phyloP scores from a whole-genome alignment of 1,140 invertebrate genomes.

The Drosophila ironensis region DNA sequence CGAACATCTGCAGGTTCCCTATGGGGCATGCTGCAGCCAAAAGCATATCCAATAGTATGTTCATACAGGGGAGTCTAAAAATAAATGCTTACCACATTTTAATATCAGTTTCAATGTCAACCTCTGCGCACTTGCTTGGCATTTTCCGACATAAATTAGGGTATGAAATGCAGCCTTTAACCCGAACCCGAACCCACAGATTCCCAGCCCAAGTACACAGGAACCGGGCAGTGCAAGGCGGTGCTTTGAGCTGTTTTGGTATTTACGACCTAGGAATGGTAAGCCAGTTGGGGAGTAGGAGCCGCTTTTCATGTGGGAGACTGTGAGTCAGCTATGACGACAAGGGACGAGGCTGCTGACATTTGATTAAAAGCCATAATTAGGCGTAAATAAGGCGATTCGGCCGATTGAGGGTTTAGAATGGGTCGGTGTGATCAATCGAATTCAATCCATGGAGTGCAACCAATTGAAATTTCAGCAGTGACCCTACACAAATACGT shows the following conservation, averaged over 20 bases:
- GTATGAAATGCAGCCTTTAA: constrained; percentile 7
- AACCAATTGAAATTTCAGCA: constrained; percentile 8
- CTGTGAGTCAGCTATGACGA: constrained; percentile 20
- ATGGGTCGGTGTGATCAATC: neutral
- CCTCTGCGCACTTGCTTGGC: constrained; percentile 9
- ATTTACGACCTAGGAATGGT: constrained; percentile 3
- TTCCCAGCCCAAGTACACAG: neutral
- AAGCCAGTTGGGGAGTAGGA: too few species aligned
- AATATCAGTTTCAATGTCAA: constrained; percentile 39
- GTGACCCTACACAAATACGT: constrained; percentile 1
- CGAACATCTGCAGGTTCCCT: too few species aligned
- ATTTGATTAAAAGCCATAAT: constrained; percentile 17
- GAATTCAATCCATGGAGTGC: constrained; percentile 15
- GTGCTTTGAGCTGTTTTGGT: constrained; percentile 24
- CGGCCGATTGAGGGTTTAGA: neutral
- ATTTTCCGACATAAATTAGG: constrained; percentile 11
- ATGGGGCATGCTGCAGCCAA: too few species aligned
- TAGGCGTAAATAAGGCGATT: constrained; percentile 10
- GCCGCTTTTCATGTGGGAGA: constrained; percentile 3
- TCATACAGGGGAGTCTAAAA: constrained; percentile 23
- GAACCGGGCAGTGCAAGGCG: constrained; percentile 14
- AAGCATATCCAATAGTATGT: too few species aligned
- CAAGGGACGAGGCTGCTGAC: constrained; percentile 16
- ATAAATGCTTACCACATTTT: constrained; percentile 31
- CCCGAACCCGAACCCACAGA: neutral